phyloP scores from a whole-genome alignment of 2,113 vertebrate genomes.

The Centrocercus urophasianus region DNA sequence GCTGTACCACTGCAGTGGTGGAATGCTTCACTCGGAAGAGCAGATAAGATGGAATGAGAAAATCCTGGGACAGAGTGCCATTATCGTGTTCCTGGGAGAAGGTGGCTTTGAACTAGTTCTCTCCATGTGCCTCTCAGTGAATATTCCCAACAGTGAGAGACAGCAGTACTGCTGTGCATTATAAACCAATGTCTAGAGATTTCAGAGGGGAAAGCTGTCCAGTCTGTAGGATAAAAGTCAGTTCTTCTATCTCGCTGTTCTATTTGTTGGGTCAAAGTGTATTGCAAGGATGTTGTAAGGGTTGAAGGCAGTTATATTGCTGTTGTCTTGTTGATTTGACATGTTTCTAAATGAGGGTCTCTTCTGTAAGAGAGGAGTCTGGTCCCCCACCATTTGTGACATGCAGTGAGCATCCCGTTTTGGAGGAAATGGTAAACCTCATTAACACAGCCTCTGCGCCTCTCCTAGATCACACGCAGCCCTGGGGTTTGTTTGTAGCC shows the following conservation, averaged over 20 bases:
- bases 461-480: neutral
- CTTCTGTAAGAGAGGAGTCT: neutral
- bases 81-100: neutral
- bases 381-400: neutral
- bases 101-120: neutral
- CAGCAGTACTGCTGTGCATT: neutral
- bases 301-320: neutral
- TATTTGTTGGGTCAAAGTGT: neutral
- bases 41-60: neutral
- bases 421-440: slow-evolving; percentile 5
- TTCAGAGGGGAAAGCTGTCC: neutral
- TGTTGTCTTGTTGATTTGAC: neutral
- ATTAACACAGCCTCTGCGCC: neutral
- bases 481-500: neutral
- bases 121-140: neutral
- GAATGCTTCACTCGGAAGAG: neutral
- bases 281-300: neutral
- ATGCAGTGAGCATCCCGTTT: neutral
- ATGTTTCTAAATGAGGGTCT: neutral
- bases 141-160: neutral
- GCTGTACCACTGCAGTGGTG: neutral
- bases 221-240: neutral
- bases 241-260: neutral
- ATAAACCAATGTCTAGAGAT: neutral
- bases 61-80: neutral